These are phyloP conservation scores for Halcyon malimbica DNA, from an alignment of 2,113 vertebrate genomes.

Conservation along the genomic window DNA sequence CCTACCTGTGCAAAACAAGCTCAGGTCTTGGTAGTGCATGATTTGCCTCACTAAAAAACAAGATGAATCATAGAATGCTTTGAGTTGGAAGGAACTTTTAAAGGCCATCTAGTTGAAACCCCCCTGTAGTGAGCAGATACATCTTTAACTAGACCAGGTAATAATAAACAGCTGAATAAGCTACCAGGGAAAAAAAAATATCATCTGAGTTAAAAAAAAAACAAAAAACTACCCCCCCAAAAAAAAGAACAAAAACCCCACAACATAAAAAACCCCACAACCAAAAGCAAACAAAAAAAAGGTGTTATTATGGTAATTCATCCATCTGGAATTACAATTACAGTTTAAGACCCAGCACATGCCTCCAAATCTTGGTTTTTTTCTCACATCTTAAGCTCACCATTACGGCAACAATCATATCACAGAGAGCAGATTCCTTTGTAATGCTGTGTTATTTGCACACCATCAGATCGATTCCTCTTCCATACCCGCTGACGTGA, in stretches of 20 bases:
- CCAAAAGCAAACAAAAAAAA: neutral
- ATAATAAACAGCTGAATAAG: neutral
- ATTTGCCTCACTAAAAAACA: neutral
- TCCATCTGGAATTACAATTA: neutral
- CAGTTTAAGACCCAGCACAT: neutral
- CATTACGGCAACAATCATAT: neutral
- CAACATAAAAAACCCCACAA: too few relatives aligned
- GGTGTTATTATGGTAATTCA: neutral
- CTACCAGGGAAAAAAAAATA: neutral
- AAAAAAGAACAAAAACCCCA: too few relatives aligned
- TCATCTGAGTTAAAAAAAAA: neutral
- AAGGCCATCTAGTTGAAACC: neutral
- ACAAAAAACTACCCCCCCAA: too few relatives aligned
- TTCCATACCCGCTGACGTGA: fast-evolving
- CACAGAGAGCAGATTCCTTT: neutral
- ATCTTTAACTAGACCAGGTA: neutral
- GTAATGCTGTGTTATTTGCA: neutral
- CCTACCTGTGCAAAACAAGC: neutral
- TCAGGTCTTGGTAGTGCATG: neutral
- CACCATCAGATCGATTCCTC: neutral
- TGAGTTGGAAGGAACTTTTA: neutral
- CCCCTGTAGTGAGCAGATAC: neutral
- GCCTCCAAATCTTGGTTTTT: neutral
- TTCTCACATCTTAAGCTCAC: neutral
- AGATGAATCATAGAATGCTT: neutral